phyloP scores from a whole-genome alignment of 2,888 invertebrate genomes.

The Elysia crispata region DNA sequence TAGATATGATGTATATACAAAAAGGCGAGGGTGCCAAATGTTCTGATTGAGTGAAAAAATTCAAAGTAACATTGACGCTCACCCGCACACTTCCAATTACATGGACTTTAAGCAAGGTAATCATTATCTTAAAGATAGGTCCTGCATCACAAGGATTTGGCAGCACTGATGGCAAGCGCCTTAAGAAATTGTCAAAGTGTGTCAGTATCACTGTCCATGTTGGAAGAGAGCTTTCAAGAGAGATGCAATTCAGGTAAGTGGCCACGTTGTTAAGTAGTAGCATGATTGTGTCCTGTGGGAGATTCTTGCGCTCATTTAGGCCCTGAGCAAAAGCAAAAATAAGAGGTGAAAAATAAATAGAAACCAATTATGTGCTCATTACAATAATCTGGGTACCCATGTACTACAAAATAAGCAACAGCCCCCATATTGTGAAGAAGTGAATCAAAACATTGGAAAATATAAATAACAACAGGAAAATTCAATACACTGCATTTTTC shows the following conservation, averaged over 20 bases:
- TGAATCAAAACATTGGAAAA: too few relatives aligned
- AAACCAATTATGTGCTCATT: too few relatives aligned
- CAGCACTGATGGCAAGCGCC: constrained; percentile 78
- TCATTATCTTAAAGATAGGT: constrained; percentile 78
- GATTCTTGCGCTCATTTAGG: constrained; percentile 86
- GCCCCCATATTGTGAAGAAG: too few relatives aligned
- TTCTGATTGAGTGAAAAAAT: too few relatives aligned
- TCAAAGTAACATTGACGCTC: constrained; percentile 51
- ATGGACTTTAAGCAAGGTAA: constrained; percentile 86
- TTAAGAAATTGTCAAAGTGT: constrained; percentile 91
- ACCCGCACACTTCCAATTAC: constrained; percentile 89
- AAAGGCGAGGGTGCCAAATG: too few relatives aligned
- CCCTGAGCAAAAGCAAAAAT: constrained; percentile 80
- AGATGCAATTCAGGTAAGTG: constrained; percentile 93
- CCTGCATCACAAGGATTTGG: constrained; percentile 75
- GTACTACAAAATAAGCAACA: too few relatives aligned
- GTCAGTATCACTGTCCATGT: constrained; percentile 89
- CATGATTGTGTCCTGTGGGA: constrained; percentile 83
- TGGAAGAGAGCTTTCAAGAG: constrained; percentile 85
- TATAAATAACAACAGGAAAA: too few relatives aligned
- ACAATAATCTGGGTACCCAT: too few relatives aligned
- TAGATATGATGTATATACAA: too few relatives aligned
- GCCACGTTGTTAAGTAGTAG: constrained; percentile 93
- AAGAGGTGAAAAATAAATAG: too few relatives aligned
- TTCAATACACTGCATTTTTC: too few relatives aligned